These are phyloP conservation scores for Mythimna vitellina DNA, from an alignment of 2,888 invertebrate species.

Conservation along the genomic window DNA sequence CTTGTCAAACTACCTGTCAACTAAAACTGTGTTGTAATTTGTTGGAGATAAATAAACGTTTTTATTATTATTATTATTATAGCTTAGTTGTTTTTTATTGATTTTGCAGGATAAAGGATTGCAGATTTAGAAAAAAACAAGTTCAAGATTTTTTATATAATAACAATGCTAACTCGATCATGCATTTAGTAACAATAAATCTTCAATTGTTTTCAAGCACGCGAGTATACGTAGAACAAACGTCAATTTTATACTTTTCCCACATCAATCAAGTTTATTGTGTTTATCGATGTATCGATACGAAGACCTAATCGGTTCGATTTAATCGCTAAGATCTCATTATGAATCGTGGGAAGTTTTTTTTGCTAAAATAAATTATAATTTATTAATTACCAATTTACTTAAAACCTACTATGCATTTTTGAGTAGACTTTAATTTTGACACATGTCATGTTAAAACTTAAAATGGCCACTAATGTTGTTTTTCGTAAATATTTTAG, in stretches of 20 bases:
- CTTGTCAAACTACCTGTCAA: too few species aligned
- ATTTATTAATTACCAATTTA: not conserved
- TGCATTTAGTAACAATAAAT: constrained; percentile 3
- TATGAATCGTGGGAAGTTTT: constrained; percentile 24
- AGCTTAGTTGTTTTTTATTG: not conserved
- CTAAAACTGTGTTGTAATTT: too few species aligned
- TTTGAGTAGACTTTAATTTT: not conserved
- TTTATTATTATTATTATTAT: too few species aligned
- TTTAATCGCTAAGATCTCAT: constrained; percentile 37
- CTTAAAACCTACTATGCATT: not conserved
- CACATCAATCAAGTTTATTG: constrained; percentile 36
- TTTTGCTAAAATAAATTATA: constrained; percentile 13
- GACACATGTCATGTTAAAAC: too few species aligned
- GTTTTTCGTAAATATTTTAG: not conserved
- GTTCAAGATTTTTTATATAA: not conserved
- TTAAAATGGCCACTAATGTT: not conserved
- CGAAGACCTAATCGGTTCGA: constrained; percentile 32
- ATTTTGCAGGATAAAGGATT: not conserved
- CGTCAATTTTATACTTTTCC: constrained; percentile 33
- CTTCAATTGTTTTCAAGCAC: constrained; percentile 29
- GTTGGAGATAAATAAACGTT: too few species aligned
- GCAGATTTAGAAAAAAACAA: too few species aligned
- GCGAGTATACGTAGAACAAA: constrained; percentile 15
- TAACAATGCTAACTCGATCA: not conserved
- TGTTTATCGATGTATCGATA: constrained; percentile 22